Base-by-base conservation (phyloP, 35 echinoderm and acorn worm genomes). In the Stichopus chloronotus region DNA sequence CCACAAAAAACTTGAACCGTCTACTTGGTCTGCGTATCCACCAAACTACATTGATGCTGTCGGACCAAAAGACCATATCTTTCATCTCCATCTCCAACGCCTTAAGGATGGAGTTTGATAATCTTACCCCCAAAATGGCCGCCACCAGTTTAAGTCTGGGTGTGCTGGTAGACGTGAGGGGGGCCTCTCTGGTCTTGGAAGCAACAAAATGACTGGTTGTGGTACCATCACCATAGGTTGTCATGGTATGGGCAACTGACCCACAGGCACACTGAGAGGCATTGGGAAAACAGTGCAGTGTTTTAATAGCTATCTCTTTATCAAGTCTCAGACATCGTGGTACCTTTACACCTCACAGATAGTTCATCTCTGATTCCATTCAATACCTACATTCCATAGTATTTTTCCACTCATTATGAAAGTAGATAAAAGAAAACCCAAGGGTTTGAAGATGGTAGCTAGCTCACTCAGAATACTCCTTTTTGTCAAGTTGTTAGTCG, bases 21-120 rank as follows among this genome's bases (percentile, higher is more conserved):
- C 92, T 10, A 59, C 92, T 93, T 24, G 4, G 58, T 11, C 83
- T 9, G 7, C 84, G 11, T 5, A 93, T 56, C 92, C 92, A 93
- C 58, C 71, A 93, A 16, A 93, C 25, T 16, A 93, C 81, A 25
- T 93, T 87, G 63, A 76, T 87, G 83, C 92, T 93, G 43, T 93
- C 92, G 25, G 81, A 87, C 92, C 80, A 93, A 11, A 93, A 87
- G 7, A 17, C 22, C 4, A 77, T 43, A 17, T 78, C 8, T 23
- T 78, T 59, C 7, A 93, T 87, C 13, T 69, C 22, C 4, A 76
- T 54, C 11, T 87, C 92, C 19, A 92, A 55, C 13, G 76, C 91
- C 54, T 58, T 55, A 30, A 56, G 5, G 9, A 86, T 56, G 5
- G 79, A 63, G 30, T 9, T 19, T 8, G 92, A 10, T 30, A 93